Evolutionary conservation across 2,888 invertebrate genomes (phyloP).

Genomic region (Pristionchus mayeri): DNA sequence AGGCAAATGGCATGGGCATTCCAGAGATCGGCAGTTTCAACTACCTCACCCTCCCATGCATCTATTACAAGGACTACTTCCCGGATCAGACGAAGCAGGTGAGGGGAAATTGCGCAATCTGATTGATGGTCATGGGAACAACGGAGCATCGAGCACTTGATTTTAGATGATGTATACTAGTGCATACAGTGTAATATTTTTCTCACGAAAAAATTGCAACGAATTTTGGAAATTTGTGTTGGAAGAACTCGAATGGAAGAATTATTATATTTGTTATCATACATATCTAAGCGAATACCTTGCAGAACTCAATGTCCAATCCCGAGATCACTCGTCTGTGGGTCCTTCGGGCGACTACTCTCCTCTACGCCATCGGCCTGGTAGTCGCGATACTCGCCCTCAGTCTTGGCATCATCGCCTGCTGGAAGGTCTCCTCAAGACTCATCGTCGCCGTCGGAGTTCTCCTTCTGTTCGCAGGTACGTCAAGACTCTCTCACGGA

Average conservation of each 20-base stretch:
- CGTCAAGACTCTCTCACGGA: too few species aligned
- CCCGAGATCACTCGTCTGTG: constrained; percentile 51
- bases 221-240: too few species aligned
- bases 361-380: constrained; percentile 91
- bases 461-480: constrained; percentile 89
- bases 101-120: background rate
- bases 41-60: constrained; percentile 67
- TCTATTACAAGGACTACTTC: constrained; percentile 65
- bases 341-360: constrained; percentile 93
- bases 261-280: too few species aligned
- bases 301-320: background rate
- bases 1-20: constrained; percentile 35
- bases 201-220: too few species aligned
- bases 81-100: constrained; percentile 61
- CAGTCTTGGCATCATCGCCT: constrained; percentile 95
- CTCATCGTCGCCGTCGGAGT: constrained; percentile 94
- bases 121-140: too few species aligned
- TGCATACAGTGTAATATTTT: too few species aligned
- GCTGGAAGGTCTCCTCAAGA: constrained; percentile 94
- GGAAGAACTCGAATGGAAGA: too few species aligned
- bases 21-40: constrained; percentile 70
- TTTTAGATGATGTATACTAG: too few species aligned
- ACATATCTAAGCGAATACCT: background rate
- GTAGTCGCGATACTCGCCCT: constrained; percentile 92
- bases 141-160: too few species aligned